These are phyloP conservation scores for Bergia puertoricense DNA, from an alignment of 92 coral and sea anemone species.

Conservation along the genomic window DNA sequence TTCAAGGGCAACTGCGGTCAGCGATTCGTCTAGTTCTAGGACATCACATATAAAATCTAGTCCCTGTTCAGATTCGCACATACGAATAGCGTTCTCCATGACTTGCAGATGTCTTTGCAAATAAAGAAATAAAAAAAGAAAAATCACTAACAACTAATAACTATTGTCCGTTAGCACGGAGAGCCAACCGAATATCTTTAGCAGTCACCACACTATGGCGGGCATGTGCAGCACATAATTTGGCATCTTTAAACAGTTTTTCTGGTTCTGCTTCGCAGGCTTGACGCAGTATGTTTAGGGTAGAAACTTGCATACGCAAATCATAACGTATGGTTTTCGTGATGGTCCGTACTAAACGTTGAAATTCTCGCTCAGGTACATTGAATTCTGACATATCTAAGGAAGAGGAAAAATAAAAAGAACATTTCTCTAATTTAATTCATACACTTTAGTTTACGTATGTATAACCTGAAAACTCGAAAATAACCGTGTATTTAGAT, in stretches of 20 bases:
- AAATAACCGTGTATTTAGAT: no score
- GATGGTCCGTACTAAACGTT: neutral
- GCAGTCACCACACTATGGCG: neutral
- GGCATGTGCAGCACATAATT: neutral
- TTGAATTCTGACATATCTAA: neutral
- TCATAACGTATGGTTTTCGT: neutral
- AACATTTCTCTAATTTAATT: no score
- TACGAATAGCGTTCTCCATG: neutral
- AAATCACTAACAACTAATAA: no score
- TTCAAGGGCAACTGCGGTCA: constrained; percentile 6
- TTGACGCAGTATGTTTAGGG: neutral
- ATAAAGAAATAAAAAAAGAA: no score
- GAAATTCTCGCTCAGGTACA: neutral
- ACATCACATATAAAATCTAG: neutral
- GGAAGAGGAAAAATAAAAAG: no score
- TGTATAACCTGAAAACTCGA: no score
- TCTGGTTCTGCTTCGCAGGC: neutral
- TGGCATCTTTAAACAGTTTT: neutral
- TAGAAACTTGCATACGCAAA: neutral
- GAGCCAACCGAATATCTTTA: neutral
- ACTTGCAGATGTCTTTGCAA: neutral
- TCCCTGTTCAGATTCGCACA: neutral
- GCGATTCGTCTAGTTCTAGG: neutral
- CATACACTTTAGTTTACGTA: no score
- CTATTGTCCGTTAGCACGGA: neutral